Base-by-base conservation (phyloP, 1,140 invertebrate genomes). In the Lepidotrigona ventralis region DNA sequence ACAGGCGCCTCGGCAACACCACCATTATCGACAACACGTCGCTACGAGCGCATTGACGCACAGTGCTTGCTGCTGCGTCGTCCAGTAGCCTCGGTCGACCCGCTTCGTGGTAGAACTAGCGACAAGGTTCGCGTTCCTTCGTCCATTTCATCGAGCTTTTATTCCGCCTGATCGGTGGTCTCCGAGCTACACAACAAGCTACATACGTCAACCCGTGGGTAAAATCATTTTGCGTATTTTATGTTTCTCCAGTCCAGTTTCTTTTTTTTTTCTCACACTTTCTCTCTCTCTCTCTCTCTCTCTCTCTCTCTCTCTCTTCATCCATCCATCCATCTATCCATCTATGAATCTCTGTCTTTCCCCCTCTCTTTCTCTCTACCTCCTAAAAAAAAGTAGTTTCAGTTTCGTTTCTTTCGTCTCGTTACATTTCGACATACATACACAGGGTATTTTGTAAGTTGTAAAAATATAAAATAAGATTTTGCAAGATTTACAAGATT, bases 1-100 rank as follows among this genome's bases (percentile, higher is more conserved):
- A 63, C 90, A 93, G 87, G 83, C 88, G 71, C 87, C 89, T 70
- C 90, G 90, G 81, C 87, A 89, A 60, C 79, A 90, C 85, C 85
- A 89, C 83, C 86, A 86, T 72, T 63, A 87, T 79, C 75, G 86
- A 66, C 81, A 86, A 46, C 85, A 85, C 66, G 82, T 91, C 64
- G 84, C 90, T 29, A 81, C 90, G 53, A 87, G 80, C 70, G 87
- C 85, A 75, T 87, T 94, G 72, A 90, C 92, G 78, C 93, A 90
- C 88, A 92, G 91, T 87, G 92, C 93, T 77, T 94, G 93, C 87
- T 94, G 93, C 89, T 94, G 94, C 85, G 93, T 94, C 90, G 92
- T 94, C 77, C 93, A 94, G 89, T 94, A 90, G 68, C 56, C 11
- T 72, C 56, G 53, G 15, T 56, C 19, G n/a, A n/a, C n/a, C 79